Evolutionary conservation across 2,113 vertebrate genomes (phyloP).

Genomic region (Pseudorasbora parva): DNA sequence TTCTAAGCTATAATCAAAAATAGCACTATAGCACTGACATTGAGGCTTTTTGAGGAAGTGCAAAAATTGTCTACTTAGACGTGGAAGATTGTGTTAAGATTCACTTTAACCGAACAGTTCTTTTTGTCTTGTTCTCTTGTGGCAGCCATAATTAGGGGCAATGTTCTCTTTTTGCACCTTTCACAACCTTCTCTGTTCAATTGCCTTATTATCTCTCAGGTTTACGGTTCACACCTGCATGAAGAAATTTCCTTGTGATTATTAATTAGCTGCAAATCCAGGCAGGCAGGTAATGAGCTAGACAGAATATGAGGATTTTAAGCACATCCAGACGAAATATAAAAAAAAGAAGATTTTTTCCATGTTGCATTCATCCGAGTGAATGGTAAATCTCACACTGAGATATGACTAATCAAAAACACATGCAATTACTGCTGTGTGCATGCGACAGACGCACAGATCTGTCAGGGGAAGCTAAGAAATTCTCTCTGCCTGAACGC

Average conservation of each 20-base stretch:
- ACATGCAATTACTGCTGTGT: not conserved
- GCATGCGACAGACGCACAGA: too few species aligned
- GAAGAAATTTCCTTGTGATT: slow-evolving; percentile 11
- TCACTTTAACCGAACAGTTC: not conserved
- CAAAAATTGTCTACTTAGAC: not conserved
- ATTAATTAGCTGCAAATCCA: slow-evolving; percentile 35
- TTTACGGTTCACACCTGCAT: slow-evolving; percentile 4
- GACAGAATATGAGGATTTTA: not conserved
- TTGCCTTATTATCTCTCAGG: slow-evolving; percentile 7
- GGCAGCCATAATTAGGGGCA: slow-evolving; percentile 11
- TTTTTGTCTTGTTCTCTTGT: slow-evolving; percentile 21
- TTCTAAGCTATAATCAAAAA: not conserved
- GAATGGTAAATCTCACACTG: slow-evolving; percentile 5
- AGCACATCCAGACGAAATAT: not conserved
- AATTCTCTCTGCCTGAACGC: not conserved
- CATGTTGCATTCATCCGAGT: not conserved
- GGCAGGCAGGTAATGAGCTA: slow-evolving; percentile 20
- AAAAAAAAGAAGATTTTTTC: not conserved
- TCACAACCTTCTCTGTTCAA: not conserved
- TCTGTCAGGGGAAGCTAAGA: not conserved
- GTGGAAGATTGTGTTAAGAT: not conserved
- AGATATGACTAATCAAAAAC: slow-evolving; percentile 18
- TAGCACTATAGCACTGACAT: not conserved
- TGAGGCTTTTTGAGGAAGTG: not conserved
- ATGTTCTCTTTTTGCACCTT: not conserved